Evolutionary conservation across 2,888 invertebrate genomes (phyloP).

Genomic region (Carcina quercana): DNA sequence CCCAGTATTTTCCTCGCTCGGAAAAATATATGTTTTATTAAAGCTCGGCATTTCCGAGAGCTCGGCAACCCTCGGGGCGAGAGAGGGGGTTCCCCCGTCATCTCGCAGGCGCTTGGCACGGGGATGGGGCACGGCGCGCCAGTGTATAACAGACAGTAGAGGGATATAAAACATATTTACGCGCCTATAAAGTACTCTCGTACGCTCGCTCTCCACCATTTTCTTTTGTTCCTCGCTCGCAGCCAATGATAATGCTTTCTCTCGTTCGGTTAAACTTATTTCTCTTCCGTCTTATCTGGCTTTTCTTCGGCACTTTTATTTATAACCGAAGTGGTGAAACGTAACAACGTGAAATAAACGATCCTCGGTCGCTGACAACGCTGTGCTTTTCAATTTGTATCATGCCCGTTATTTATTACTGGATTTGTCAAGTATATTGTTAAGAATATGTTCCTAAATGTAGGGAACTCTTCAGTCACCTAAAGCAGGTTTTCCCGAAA

Average conservation of each 20-base stretch:
- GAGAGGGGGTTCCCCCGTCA: too few relatives aligned
- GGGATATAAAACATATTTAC: slow-evolving; percentile 75
- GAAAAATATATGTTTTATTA: slow-evolving; percentile 76
- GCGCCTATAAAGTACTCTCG: slow-evolving; percentile 75
- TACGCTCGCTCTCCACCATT: slow-evolving; percentile 71
- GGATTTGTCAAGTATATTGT: too few relatives aligned
- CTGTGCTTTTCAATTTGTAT: slow-evolving; percentile 34
- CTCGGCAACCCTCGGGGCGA: slow-evolving; percentile 59
- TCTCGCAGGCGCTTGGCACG: slow-evolving; percentile 28
- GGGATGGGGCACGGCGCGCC: slow-evolving; percentile 58
- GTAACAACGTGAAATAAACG: slow-evolving; percentile 56
- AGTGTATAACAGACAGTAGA: slow-evolving; percentile 74
- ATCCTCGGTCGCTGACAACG: slow-evolving; percentile 47
- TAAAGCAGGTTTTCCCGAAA: too few relatives aligned
- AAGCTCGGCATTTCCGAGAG: slow-evolving; percentile 75
- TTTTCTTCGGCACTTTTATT: slow-evolving; percentile 68
- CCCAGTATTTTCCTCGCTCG: slow-evolving; percentile 75
- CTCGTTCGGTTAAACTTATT: slow-evolving; percentile 72
- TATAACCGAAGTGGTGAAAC: slow-evolving; percentile 62
- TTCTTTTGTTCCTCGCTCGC: slow-evolving; percentile 71
- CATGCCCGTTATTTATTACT: slow-evolving; percentile 18
- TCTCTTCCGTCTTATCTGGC: slow-evolving; percentile 68
- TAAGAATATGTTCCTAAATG: too few relatives aligned
- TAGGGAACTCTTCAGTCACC: too few relatives aligned
- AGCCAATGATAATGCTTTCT: slow-evolving; percentile 73